Conservation (phyloP, 2,113 vertebrate genomes). For the Xiphophorus maculatus region DNA sequence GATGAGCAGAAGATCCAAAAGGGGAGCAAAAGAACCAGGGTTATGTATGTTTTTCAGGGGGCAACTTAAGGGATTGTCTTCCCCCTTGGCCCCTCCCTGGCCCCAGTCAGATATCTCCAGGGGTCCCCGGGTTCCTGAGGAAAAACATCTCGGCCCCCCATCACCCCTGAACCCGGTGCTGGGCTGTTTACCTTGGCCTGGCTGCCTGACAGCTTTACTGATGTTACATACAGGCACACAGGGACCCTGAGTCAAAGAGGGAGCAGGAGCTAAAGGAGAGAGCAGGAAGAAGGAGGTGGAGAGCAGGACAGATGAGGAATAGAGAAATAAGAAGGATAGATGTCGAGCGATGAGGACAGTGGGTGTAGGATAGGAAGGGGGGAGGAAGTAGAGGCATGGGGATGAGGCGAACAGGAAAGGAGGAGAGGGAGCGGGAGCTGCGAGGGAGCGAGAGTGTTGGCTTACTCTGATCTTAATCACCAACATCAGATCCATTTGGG, state of each 20-base stretch:
- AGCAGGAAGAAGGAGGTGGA: constrained; percentile 53
- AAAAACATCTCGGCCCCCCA: constrained; percentile 92
- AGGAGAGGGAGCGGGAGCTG: constrained; percentile 41
- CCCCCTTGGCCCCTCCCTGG: constrained; percentile 76
- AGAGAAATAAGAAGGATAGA: constrained; percentile 41
- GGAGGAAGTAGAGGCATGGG: constrained; percentile 13
- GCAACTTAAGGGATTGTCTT: constrained; percentile 80
- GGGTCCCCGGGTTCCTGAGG: constrained; percentile 92
- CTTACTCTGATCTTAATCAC: constrained; percentile 71
- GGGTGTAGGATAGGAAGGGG: constrained; percentile 26
- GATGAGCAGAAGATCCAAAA: constrained; percentile 34
- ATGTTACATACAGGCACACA: constrained; percentile 97
- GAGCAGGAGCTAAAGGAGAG: constrained; percentile 56
- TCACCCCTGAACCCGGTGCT: constrained; percentile 97
- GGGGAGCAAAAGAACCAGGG: constrained; percentile 20
- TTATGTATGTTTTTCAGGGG: constrained; percentile 71
- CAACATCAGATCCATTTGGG: constrained; percentile 64
- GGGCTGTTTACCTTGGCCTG: constrained; percentile 99
- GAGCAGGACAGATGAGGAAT: constrained; percentile 34
- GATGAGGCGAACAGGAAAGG: constrained; percentile 42
- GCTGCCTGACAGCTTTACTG: constrained; percentile 98
- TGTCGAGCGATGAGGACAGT: constrained; percentile 31
- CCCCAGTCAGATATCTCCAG: constrained; percentile 81
- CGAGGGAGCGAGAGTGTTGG: constrained; percentile 57
- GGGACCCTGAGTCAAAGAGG: constrained; percentile 81